Base-by-base conservation (phyloP, 2,113 vertebrate species). In the Myiozetetes cayanensis region DNA sequence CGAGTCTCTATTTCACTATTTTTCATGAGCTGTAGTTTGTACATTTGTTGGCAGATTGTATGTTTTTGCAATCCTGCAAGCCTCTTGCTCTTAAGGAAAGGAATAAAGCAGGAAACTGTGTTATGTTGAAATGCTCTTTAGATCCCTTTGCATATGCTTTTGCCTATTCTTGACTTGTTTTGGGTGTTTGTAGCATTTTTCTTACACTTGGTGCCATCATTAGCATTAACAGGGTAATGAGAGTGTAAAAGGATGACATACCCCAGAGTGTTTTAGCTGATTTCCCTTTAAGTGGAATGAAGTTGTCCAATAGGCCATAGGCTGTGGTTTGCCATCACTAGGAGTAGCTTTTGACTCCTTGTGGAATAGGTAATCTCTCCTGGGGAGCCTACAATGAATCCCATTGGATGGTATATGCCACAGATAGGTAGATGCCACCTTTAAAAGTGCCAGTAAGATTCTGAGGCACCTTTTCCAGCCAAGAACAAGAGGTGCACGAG, bases 271-370 rank as follows among this genome's bases (percentile, higher is more conserved):
- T 76, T 41, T 82, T 62, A 53, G 47, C 79, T 80, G 56, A 85
- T 95, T 96, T 87, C 10, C 76, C 44, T 49, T 96, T 87, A 94
- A 95, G 82, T 87, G 52, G 76, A 96, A 93, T 59, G 59, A 85
- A 93, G 90, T 86, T 93, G 76, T 95, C 96, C 89, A 87, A 0
- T 87, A 89, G 61, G 79, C 90, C 74, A 24, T 59, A 78, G 82
- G 59, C 90, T 95, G 66, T 84, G 83, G 75, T 93, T 81, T 93
- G 65, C 89, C 62, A 37, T 76, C 5, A 0, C 71, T 55, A 73
- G 0, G 21, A 92, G 63, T 81, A 53, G 66, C 22, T 92, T 87
- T 68, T 56, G 46, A 68, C 65, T 90, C 53, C 78, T 76, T 22
- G 13, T 88, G 30, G 66, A 65, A 68, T 7, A 74, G 47, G 41